Conservation (phyloP, 2,113 vertebrate species). For the Zosterops borbonicus region DNA sequence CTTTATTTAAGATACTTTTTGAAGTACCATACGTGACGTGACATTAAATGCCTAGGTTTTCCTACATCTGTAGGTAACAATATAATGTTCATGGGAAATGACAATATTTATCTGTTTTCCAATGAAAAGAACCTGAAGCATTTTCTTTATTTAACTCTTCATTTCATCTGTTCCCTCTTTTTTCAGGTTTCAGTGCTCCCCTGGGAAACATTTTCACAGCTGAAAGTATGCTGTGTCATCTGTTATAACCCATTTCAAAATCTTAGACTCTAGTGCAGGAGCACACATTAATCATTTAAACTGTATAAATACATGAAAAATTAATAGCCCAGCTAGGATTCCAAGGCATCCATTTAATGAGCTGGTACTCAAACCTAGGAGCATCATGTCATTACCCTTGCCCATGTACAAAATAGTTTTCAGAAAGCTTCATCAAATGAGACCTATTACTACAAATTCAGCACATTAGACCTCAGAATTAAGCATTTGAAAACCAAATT, state of each 20-base stretch:
- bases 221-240: constrained; percentile 34
- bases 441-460: not conserved
- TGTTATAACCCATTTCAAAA: constrained; percentile 54
- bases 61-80: not conserved
- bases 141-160: constrained; percentile 16
- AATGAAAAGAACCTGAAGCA: not conserved
- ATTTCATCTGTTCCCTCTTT: not conserved
- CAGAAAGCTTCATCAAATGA: not conserved
- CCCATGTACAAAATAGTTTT: not conserved
- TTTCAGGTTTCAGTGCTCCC: not conserved
- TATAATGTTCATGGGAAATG: not conserved
- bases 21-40: not conserved
- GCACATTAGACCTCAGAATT: not conserved
- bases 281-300: constrained; percentile 64
- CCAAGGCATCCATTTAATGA: constrained; percentile 51
- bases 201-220: constrained; percentile 8
- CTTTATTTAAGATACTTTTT: not conserved
- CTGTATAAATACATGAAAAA: constrained; percentile 67
- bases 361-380: constrained; percentile 8
- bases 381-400: not conserved
- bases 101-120: constrained; percentile 4
- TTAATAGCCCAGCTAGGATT: constrained; percentile 65
- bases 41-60: not conserved
- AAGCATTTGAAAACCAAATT: not conserved
- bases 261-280: constrained; percentile 35